phyloP scores from a whole-genome alignment of 2,888 invertebrate species.

The Argyresthia albistria region DNA sequence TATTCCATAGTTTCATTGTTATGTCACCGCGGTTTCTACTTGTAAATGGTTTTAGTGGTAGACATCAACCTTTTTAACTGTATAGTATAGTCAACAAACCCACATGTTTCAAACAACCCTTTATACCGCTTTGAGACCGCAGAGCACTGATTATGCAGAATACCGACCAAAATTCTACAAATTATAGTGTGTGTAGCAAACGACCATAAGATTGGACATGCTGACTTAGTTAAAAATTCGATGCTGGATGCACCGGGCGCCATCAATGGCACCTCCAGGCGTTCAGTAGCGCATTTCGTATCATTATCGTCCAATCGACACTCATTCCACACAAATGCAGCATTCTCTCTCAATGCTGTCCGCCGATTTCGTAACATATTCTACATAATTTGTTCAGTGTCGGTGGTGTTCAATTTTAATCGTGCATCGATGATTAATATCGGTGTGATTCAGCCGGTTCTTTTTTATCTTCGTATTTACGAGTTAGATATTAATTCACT shows the following conservation, averaged over 20 bases:
- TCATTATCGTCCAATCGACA: not conserved
- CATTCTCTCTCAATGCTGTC: too few species aligned
- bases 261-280: slow-evolving; percentile 8
- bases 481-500: slow-evolving; percentile 22
- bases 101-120: slow-evolving; percentile 21
- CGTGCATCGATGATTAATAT: slow-evolving; percentile 14
- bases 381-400: not conserved
- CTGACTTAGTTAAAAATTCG: too few species aligned
- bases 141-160: too few species aligned
- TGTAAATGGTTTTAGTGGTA: too few species aligned
- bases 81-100: too few species aligned
- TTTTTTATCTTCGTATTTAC: slow-evolving; percentile 25
- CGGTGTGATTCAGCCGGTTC: slow-evolving; percentile 10
- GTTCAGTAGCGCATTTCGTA: slow-evolving; percentile 8
- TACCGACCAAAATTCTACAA: too few species aligned
- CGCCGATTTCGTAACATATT: not conserved
- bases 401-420: slow-evolving; percentile 1
- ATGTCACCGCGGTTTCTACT: slow-evolving; percentile 41
- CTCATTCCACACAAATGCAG: not conserved
- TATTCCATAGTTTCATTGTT: slow-evolving; percentile 29
- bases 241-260: not conserved
- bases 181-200: too few species aligned
- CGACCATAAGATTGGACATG: too few species aligned
- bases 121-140: not conserved
- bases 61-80: too few species aligned